phyloP scores from a whole-genome alignment of 2,888 invertebrate species.

The Amiota communis region DNA sequence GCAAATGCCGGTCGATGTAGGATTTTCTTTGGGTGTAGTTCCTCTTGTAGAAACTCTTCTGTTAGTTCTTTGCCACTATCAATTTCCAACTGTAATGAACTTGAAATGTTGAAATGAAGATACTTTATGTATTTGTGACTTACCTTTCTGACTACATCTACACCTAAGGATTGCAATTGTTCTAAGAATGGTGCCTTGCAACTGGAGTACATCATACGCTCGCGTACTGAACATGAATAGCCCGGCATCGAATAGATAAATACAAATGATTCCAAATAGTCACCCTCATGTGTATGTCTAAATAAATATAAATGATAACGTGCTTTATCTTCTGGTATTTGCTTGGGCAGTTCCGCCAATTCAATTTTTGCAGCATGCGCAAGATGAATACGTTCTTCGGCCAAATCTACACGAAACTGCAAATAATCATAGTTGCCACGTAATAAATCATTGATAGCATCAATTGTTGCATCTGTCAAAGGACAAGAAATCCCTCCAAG shows the following conservation, averaged over 20 bases:
- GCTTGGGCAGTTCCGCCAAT: conserved; percentile 80
- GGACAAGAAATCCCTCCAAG: conserved; percentile 93
- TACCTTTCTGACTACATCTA: conserved; percentile 91
- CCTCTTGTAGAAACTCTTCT: conserved; percentile 91
- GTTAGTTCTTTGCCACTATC: conserved; percentile 92
- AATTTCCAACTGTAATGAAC: conserved; percentile 84
- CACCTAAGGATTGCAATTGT: conserved; percentile 83
- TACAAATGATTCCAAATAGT: conserved; percentile 88
- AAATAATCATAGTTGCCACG: conserved; percentile 88
- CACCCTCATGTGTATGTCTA: conserved; percentile 94
- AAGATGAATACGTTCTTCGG: conserved; percentile 89
- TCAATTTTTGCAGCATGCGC: conserved; percentile 80
- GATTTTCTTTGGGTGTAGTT: conserved; percentile 93
- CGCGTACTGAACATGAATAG: conserved; percentile 95
- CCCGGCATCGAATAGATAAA: conserved; percentile 99
- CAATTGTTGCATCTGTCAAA: conserved; percentile 84
- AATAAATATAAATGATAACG: conserved; percentile 91
- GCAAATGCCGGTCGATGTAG: conserved; percentile 93
- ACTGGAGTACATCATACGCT: conserved; percentile 98
- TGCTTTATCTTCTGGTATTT: conserved; percentile 84
- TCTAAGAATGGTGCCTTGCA: conserved; percentile 94
- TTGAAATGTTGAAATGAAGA: neutral
- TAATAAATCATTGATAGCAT: conserved; percentile 83
- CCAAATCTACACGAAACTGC: conserved; percentile 75
- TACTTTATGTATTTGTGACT: neutral